Evolutionary conservation across 2,888 invertebrate species (phyloP).

Genomic region (Rhamphomyia laevipes): DNA sequence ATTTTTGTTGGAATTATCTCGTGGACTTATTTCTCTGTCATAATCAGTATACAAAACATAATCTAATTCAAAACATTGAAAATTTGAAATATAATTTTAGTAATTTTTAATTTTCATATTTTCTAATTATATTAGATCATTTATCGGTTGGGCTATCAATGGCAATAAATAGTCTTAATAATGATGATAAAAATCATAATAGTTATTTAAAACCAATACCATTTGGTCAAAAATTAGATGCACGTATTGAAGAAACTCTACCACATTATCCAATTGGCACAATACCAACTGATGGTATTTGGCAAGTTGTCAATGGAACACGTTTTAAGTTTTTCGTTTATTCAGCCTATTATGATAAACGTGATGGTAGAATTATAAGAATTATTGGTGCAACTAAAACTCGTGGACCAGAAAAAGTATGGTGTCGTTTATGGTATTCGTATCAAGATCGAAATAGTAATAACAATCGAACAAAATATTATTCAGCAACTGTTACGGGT

Average conservation of each 20-base stretch:
- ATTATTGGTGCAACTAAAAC: slow-evolving; percentile 84
- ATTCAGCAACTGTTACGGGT: slow-evolving; percentile 58
- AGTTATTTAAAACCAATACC: slow-evolving; percentile 31
- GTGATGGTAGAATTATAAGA: slow-evolving; percentile 56
- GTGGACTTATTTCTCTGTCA: too few relatives aligned
- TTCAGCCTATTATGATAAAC: slow-evolving; percentile 77
- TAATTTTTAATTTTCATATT: not conserved
- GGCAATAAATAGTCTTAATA: slow-evolving; percentile 17
- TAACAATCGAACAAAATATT: slow-evolving; percentile 25
- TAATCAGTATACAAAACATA: too few relatives aligned
- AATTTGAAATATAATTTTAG: too few relatives aligned
- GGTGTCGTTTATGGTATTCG: slow-evolving; percentile 68
- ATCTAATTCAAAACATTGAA: too few relatives aligned
- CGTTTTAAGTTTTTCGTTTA: slow-evolving; percentile 83
- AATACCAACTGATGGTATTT: slow-evolving; percentile 59
- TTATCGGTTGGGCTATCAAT: slow-evolving; percentile 17
- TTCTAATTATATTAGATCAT: slow-evolving; percentile 17
- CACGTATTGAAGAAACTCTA: slow-evolving; percentile 38
- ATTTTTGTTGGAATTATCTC: too few relatives aligned
- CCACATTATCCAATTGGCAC: slow-evolving; percentile 53
- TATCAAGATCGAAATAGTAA: slow-evolving; percentile 16
- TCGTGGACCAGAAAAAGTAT: slow-evolving; percentile 66
- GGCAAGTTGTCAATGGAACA: slow-evolving; percentile 49
- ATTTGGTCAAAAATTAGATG: slow-evolving; percentile 35
- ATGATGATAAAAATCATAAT: slow-evolving; percentile 16